Evolutionary conservation across 2,797 vertebrate species (phyloP).

Genomic region (Tiaroga cobitis): DNA sequence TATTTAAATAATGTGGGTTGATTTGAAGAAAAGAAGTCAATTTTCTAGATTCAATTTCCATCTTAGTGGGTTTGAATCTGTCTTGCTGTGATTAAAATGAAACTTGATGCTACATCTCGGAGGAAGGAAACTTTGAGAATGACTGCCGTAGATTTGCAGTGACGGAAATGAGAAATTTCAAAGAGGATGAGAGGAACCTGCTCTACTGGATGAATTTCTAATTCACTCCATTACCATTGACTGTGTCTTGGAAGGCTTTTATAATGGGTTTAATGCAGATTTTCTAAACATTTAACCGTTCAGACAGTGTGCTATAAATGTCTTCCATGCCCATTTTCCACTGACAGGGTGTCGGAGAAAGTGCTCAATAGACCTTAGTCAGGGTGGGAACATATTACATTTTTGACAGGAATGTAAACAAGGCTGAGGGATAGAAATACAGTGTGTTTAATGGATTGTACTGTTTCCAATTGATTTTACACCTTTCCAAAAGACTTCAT

Average conservation of each 20-base stretch:
- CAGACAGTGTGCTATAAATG: not conserved
- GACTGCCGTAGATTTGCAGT: not conserved
- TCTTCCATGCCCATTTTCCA: not conserved
- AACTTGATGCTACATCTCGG: not conserved
- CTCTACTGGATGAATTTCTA: constrained; percentile 9
- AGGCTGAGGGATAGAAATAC: not conserved
- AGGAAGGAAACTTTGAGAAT: not conserved
- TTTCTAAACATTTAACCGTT: not conserved
- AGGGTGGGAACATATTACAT: not conserved
- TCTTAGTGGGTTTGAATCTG: constrained; percentile 17
- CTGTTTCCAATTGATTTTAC: not conserved
- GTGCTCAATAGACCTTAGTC: not conserved
- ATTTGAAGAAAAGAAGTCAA: constrained; percentile 21
- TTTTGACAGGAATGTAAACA: not conserved
- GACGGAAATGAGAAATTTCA: constrained; percentile 8
- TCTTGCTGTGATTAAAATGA: constrained; percentile 40
- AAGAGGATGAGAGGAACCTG: not conserved
- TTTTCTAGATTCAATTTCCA: constrained; percentile 19
- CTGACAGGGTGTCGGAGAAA: not conserved
- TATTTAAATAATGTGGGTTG: constrained; percentile 10
- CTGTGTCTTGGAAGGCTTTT: not conserved
- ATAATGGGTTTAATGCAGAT: constrained; percentile 5
- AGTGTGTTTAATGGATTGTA: not conserved
- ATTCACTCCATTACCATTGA: constrained; percentile 2
- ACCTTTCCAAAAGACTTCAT: not conserved